A percentile compares a stretch with the other conserved stretches of the same genome.
Conservation (phyloP, 2,888 invertebrate species). For the Galerucella calmariensis region DNA sequence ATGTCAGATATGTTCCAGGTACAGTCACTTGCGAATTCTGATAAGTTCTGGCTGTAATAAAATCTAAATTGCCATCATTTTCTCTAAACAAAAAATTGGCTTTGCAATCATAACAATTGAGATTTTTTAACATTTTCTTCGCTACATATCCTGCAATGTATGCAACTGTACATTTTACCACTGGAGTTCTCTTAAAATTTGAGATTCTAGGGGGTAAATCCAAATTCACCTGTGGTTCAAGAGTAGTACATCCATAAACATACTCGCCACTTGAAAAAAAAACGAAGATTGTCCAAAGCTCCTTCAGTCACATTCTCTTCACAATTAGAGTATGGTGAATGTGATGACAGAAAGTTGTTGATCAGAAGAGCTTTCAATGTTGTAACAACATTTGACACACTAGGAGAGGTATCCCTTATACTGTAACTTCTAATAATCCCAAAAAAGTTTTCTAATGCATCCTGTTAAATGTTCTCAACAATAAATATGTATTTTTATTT, state of each 20-base stretch:
- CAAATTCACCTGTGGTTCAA: neutral
- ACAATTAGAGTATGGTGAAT: too few relatives aligned
- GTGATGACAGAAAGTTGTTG: too few relatives aligned
- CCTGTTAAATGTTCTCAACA: constrained; percentile 23
- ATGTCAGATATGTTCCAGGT: too few relatives aligned
- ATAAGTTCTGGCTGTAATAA: neutral
- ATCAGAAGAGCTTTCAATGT: constrained; percentile 12
- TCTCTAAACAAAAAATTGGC: neutral
- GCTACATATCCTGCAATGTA: constrained; percentile 8
- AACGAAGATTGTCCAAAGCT: neutral
- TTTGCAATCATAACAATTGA: neutral
- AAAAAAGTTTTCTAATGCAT: constrained; percentile 26
- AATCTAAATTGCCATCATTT: constrained; percentile 1
- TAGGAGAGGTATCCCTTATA: constrained; percentile 11
- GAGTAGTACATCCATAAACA: neutral
- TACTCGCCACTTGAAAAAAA: neutral
- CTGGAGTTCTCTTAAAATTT: constrained; percentile 5
- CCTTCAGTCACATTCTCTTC: too few relatives aligned
- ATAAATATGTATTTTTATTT: constrained; percentile 14
- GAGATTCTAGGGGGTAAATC: neutral
- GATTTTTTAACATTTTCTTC: neutral
- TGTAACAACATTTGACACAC: constrained; percentile 12
- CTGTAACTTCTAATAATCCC: constrained; percentile 21
- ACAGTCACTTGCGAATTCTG: neutral
- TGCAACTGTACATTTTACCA: neutral